Base-by-base conservation (phyloP, 2,888 invertebrate genomes). In the Leptothorax acervorum region DNA sequence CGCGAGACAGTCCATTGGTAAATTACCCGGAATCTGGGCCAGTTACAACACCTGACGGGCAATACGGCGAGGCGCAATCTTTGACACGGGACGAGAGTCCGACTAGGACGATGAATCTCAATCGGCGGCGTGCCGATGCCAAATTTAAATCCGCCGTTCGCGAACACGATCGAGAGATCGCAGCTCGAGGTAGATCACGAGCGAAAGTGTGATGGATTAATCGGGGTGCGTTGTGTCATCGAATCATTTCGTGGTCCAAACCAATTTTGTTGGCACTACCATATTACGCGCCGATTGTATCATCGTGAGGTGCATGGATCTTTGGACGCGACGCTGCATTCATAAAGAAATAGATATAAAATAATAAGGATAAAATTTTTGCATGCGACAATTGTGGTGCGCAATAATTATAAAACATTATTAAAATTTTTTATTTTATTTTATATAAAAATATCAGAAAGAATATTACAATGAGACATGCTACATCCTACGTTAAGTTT, bases 1-100 rank as follows among this genome's bases (percentile, higher is more conserved):
- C 89, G 85, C 88, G 86, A 75, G 88, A 85, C 86, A 70, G 85
- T 91, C 91, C 90, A 92, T 92, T 92, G 91, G 93, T 93, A 90
- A 92, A 91, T 89, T 91, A 88, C 85, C 84, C 86, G 92, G 91
- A 91, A 93, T 93, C 92, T 92, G 92, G 92, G 92, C 89, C 93
- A 88, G 91, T 93, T 92, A 89, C 93, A 89, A 93, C 92, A 93
- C 91, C 89, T 90, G 90, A 75, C 89, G 85, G 65, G 60, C 75
- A 71, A 60, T 39, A 79, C 63, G 65, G 23, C 35, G 57, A 85
- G 48, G 79, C 63, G 74, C 71, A 75, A 55, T 63, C 86, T 81
- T 87, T 82, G 82, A 79, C 73, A 74, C 65, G 53, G 57, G 53
- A 71, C 23, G 48, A 60, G 66, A 42, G 55, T 39, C 48, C 55